Evolutionary conservation across 2,797 vertebrate genomes (phyloP).

Genomic region (Parauchenoglanis punctatus): DNA sequence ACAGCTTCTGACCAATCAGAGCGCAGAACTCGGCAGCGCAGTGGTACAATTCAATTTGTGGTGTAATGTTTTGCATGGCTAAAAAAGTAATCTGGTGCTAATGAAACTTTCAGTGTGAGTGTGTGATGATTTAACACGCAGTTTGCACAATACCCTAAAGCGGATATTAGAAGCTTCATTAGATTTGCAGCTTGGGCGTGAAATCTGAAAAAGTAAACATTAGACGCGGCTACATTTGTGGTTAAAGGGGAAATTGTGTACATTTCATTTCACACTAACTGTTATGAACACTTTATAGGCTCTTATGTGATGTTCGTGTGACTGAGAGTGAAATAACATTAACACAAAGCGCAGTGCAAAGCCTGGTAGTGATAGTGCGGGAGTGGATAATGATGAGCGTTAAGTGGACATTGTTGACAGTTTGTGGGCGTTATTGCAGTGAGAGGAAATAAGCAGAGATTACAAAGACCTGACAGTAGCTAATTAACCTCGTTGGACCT

Average conservation of each 20-base stretch:
- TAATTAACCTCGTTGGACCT: slow-evolving; percentile 51
- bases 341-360: neutral
- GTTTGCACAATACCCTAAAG: neutral
- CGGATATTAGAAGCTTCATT: neutral
- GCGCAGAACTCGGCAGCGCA: too few species aligned
- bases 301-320: slow-evolving; percentile 7
- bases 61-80: neutral
- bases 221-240: neutral
- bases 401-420: slow-evolving; percentile 23
- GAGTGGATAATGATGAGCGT: slow-evolving; percentile 3
- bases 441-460: slow-evolving; percentile 29
- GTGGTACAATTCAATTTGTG: neutral
- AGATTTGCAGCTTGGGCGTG: neutral
- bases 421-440: neutral
- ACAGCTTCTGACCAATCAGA: too few species aligned
- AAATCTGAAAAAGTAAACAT: neutral
- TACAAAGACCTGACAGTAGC: slow-evolving; percentile 31
- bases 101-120: too few species aligned
- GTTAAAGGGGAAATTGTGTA: neutral
- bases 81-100: too few species aligned
- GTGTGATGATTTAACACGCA: neutral
- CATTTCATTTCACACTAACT: neutral
- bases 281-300: neutral
- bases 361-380: neutral
- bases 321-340: slow-evolving; percentile 1